Percentiles rank a stretch among this genome's conserved stretches.
These are phyloP conservation scores for Falcunculus frontatus DNA, from an alignment of 2,113 vertebrate genomes.

Conservation along the genomic window DNA sequence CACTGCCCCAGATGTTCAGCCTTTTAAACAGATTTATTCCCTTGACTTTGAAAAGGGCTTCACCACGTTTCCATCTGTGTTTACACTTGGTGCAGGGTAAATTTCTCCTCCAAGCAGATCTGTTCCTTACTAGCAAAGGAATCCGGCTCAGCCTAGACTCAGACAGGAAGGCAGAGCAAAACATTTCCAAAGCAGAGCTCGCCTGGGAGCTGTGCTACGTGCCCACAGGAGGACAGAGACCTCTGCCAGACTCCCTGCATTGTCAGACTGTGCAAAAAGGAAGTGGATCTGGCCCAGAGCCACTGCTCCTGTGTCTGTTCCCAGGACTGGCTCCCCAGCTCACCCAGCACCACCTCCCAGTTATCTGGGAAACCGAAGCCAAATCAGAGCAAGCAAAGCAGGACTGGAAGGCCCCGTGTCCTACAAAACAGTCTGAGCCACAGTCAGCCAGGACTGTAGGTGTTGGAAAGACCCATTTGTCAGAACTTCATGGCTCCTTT, in stretches of 20 bases:
- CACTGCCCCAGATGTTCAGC: background rate
- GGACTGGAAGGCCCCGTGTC: rapidly evolving
- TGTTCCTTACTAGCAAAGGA: background rate
- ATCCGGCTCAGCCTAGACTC: background rate
- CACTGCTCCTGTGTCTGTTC: background rate
- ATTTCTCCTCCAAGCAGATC: conserved; percentile 3
- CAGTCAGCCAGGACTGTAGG: background rate
- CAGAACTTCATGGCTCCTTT: background rate
- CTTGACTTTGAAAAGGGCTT: conserved; percentile 25
- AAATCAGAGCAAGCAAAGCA: background rate
- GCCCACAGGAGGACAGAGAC: background rate
- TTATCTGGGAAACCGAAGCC: background rate
- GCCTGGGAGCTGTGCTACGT: background rate
- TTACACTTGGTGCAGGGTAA: background rate
- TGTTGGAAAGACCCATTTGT: background rate
- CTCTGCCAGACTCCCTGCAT: background rate
- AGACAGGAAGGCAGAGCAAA: conserved; percentile 22
- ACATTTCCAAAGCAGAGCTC: background rate
- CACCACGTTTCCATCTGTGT: conserved; percentile 30
- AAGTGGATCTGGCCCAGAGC: background rate
- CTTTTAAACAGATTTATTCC: conserved; percentile 14
- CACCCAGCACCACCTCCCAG: background rate
- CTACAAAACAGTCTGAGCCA: background rate
- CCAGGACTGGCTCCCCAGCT: background rate
- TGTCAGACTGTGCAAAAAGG: background rate